A percentile compares a stretch with the other conserved stretches of the same genome.
Evolutionary conservation across 1,140 invertebrate genomes (phyloP).

Genomic region (Schlechtendalia chinensis): DNA sequence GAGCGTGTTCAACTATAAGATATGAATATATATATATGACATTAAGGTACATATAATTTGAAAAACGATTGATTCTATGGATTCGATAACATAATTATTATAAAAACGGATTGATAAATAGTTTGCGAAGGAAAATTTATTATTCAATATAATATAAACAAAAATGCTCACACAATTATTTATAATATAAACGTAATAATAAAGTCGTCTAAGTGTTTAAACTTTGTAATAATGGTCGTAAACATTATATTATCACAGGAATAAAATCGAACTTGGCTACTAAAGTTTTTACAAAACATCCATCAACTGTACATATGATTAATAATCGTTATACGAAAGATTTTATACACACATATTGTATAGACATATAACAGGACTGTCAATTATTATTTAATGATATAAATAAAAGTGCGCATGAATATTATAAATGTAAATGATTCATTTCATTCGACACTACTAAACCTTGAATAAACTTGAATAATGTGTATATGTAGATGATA

Average conservation of each 20-base stretch:
- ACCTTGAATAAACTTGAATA: too few relatives aligned
- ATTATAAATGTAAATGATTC: not conserved
- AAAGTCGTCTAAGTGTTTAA: not conserved
- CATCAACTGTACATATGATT: not conserved
- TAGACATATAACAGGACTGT: not conserved
- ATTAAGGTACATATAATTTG: too few relatives aligned
- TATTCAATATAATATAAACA: not conserved
- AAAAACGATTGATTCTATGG: too few relatives aligned
- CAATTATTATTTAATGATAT: not conserved
- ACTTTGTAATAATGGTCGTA: not conserved
- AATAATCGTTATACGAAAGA: not conserved
- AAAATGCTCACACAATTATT: not conserved
- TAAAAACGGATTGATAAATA: not conserved
- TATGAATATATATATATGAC: too few relatives aligned
- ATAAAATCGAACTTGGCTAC: not conserved
- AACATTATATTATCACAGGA: not conserved
- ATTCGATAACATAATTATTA: too few relatives aligned
- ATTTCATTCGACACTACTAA: not conserved
- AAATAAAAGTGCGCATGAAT: not conserved
- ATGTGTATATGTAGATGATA: too few relatives aligned
- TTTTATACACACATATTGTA: not conserved
- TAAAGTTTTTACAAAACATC: not conserved
- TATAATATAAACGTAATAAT: not conserved
- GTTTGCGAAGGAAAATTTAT: constrained; percentile 8
- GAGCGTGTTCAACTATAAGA: too few relatives aligned